Evolutionary conservation across 2,113 vertebrate genomes (phyloP).

Genomic region (Tamias sibiricus): DNA sequence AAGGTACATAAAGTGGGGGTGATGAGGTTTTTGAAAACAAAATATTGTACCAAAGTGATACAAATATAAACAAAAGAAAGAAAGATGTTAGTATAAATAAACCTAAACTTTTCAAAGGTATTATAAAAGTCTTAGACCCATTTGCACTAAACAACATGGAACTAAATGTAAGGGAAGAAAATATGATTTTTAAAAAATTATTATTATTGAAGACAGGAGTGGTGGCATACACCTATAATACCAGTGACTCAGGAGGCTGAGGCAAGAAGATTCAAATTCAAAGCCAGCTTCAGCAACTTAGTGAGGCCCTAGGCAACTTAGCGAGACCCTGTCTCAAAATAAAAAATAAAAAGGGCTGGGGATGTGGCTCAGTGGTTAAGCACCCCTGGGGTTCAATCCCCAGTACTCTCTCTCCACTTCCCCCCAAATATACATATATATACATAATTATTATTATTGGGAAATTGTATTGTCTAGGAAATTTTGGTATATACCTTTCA

Average conservation of each 20-base stretch:
- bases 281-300: too few species aligned
- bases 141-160: background rate
- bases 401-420: too few species aligned
- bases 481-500: background rate
- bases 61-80: background rate
- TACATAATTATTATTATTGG: background rate
- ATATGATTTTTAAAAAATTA: background rate
- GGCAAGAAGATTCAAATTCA: too few species aligned
- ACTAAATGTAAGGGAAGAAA: background rate
- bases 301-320: too few species aligned
- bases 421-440: too few species aligned
- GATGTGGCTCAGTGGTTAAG: too few species aligned
- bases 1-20: background rate
- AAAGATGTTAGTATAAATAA: background rate
- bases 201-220: too few species aligned
- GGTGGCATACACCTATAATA: too few species aligned
- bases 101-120: background rate
- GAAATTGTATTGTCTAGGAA: background rate
- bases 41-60: background rate
- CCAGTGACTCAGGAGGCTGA: too few species aligned
- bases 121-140: background rate
- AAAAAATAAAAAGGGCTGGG: too few species aligned
- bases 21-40: background rate
- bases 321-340: too few species aligned
- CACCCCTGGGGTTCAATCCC: too few species aligned